Evolutionary conservation across 2,888 invertebrate species (phyloP).

Genomic region (Habrosyne pyritoides): DNA sequence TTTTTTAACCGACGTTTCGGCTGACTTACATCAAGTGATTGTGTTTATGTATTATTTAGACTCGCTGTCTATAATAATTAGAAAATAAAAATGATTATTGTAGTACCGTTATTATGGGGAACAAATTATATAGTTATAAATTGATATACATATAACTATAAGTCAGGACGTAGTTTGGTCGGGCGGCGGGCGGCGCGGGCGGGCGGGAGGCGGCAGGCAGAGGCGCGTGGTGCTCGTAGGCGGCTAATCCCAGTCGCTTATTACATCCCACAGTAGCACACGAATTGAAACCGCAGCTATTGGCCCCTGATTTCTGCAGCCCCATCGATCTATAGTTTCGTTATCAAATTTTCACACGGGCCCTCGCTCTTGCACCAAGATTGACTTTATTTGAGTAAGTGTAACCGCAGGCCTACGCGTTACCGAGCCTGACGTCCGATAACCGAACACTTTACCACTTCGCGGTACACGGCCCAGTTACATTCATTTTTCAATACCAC

Average conservation of each 20-base stretch:
- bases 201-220: conserved; percentile 12
- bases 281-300: conserved; percentile 77
- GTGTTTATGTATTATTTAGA: too few relatives aligned
- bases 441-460: conserved; percentile 47
- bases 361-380: conserved; percentile 69
- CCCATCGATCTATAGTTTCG: conserved; percentile 80
- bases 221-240: conserved; percentile 33
- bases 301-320: conserved; percentile 74
- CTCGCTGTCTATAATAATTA: too few relatives aligned
- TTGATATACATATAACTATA: neutral
- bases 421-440: conserved; percentile 38
- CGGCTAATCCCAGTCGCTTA: conserved; percentile 72
- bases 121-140: too few relatives aligned
- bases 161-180: neutral
- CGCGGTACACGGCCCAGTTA: conserved; percentile 54
- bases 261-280: conserved; percentile 80
- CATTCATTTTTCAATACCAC: conserved; percentile 44
- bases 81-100: too few relatives aligned
- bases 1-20: too few relatives aligned
- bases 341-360: conserved; percentile 83
- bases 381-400: conserved; percentile 83
- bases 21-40: too few relatives aligned
- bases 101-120: too few relatives aligned
- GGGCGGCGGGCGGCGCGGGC: conserved; percentile 12
- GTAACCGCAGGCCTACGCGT: conserved; percentile 73